Base-by-base conservation (phyloP, 2,888 invertebrate genomes). In the Drosophila emarginata region DNA sequence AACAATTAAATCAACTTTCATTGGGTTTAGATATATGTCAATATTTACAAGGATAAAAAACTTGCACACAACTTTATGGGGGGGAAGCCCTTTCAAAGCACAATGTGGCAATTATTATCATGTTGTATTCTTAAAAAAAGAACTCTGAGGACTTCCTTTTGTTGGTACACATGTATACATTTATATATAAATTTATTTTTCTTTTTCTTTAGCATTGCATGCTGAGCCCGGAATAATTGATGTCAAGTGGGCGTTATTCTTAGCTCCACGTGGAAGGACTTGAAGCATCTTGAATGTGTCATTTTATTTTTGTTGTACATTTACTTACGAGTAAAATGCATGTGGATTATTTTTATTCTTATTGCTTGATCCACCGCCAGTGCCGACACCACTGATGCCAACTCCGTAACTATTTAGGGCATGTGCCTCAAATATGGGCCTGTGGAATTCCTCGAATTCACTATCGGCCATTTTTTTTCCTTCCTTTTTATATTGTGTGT, bases 371-470 rank as follows among this genome's bases (percentile, higher is more conserved):
- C 95, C 95, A 91, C 70, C 32, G 39, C 45, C 45, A 45, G 45
- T 18, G 45, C 45, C 45, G 45, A 18, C 45, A 2, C 18, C 18
- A 15, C 18, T 18, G 6, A 45, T 45, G 45, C 18, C 21, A 0
- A 52, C 57, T 15, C 76, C 77, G 26, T 76, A 88, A 6, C 96
- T 95, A 69, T 96, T 95, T 91, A 96, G 93, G 92, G 95, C 94
- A 89, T 97, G 97, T 91, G 95, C 95, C 80, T 90, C 90, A 71
- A 90, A 90, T 61, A 90, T 88, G 75, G 90, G 90, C 89, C 96
- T 95, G 89, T 96, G 95, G 93, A 97, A 97, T 94, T 97, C 96
- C 93, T 97, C 97, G 93, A 96, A 97, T 93, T 97, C 97, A 92
- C 95, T 95, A 94, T 97, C 97, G 89, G 97, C 97, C 97, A 97